Conservation (phyloP, 23 tunicate species). For the Phallusia fumigata region DNA sequence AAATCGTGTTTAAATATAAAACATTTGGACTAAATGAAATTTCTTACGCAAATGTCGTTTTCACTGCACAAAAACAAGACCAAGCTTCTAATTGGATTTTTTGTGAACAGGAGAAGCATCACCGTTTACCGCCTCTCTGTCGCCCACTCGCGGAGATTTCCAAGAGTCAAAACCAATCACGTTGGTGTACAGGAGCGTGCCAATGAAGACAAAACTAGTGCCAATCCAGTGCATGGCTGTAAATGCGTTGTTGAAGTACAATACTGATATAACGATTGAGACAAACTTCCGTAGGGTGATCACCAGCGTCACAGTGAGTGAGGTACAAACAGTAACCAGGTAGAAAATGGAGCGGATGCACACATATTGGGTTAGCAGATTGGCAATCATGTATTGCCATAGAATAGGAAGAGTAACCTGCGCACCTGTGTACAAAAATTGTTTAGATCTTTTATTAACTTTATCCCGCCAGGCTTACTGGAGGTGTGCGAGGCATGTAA, state of each 20-base stretch:
- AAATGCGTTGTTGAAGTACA: conserved; percentile 77
- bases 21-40: too few species aligned
- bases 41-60: too few species aligned
- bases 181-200: conserved; percentile 75
- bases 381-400: conserved; percentile 86
- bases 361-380: conserved; percentile 85
- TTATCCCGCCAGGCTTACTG: too few species aligned
- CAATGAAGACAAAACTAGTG: conserved; percentile 64
- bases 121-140: neutral
- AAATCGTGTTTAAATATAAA: too few species aligned
- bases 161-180: conserved; percentile 7
- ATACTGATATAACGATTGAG: conserved; percentile 74
- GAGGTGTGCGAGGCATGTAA: too few species aligned
- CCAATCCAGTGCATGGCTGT: conserved; percentile 76
- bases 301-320: conserved; percentile 85
- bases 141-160: neutral
- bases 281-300: conserved; percentile 88
- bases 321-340: conserved; percentile 66
- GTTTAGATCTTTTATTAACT: too few species aligned
- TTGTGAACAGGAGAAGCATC: too few species aligned
- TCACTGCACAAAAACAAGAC: neutral
- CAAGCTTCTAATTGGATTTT: neutral
- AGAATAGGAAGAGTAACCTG: conserved; percentile 51
- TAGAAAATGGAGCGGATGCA: conserved; percentile 94
- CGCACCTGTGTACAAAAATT: neutral